Conservation (phyloP, 2,797 vertebrate genomes). For the Ataeniobius toweri region DNA sequence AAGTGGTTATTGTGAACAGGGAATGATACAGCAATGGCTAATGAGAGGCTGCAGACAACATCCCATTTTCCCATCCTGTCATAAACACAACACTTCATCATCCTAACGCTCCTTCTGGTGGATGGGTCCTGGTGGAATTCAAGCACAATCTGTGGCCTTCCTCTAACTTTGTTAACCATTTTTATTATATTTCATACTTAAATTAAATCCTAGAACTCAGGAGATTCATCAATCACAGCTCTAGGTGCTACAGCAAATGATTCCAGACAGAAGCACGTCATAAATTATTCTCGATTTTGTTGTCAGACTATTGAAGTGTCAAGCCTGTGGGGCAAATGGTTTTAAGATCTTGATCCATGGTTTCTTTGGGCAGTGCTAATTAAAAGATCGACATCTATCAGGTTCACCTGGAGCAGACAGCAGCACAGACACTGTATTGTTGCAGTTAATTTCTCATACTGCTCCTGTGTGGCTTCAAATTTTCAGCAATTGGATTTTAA, state of each 20-base stretch:
- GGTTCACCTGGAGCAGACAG: constrained; percentile 56
- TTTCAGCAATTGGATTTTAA: constrained; percentile 80
- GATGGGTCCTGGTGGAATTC: constrained; percentile 42
- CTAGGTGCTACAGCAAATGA: not conserved
- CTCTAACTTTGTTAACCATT: constrained; percentile 41
- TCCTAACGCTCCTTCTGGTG: constrained; percentile 53
- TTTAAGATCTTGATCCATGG: constrained; percentile 39
- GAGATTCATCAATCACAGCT: constrained; percentile 8
- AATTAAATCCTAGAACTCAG: constrained; percentile 29
- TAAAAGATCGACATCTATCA: constrained; percentile 70
- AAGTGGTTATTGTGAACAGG: constrained; percentile 56
- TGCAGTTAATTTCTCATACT: constrained; percentile 74
- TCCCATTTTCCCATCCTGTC: constrained; percentile 37
- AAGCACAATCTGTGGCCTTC: constrained; percentile 36
- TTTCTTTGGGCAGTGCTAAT: constrained; percentile 61
- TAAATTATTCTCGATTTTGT: constrained; percentile 23
- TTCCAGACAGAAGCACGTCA: not conserved
- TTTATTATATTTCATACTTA: constrained; percentile 29
- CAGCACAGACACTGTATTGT: constrained; percentile 59
- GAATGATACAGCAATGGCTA: constrained; percentile 41
- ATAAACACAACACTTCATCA: constrained; percentile 54
- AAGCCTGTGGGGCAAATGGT: constrained; percentile 7
- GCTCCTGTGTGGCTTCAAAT: constrained; percentile 79
- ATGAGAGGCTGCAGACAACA: constrained; percentile 47
- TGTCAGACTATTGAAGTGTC: constrained; percentile 17